phyloP scores from a whole-genome alignment of 2,113 vertebrate species.

The Phylloscopus trochilus region DNA sequence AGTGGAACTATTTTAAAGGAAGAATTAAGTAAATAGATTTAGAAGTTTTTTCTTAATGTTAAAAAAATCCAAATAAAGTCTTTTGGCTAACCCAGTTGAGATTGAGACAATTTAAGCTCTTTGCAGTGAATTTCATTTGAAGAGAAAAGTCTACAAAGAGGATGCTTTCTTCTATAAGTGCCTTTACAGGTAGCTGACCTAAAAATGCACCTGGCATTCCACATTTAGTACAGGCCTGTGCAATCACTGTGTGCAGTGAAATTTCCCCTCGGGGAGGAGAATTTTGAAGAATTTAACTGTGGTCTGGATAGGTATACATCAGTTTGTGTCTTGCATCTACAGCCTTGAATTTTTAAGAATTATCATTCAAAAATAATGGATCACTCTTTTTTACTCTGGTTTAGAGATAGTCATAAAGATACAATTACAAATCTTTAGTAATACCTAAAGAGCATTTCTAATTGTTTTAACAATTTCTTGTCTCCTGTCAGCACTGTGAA shows the following conservation, averaged over 20 bases:
- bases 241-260: constrained; percentile 2
- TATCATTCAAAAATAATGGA: neutral
- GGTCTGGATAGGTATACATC: neutral
- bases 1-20: neutral
- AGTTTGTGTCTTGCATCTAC: neutral
- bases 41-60: neutral
- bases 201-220: constrained; percentile 26
- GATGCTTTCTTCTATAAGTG: neutral
- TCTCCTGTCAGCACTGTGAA: neutral
- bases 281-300: neutral
- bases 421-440: neutral
- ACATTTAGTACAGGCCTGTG: neutral
- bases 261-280: neutral
- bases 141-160: neutral
- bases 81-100: neutral
- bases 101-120: neutral
- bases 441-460: neutral
- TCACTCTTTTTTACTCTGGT: neutral
- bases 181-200: neutral
- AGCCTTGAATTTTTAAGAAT: neutral
- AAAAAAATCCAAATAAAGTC: neutral
- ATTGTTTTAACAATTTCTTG: neutral
- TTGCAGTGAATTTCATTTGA: neutral
- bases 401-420: neutral
- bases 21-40: neutral